A percentile compares a stretch with the other conserved stretches of the same genome.
These are phyloP conservation scores for Masnerella sp. DNA, from an alignment of 2,888 invertebrate genomes.

Conservation along the genomic window DNA sequence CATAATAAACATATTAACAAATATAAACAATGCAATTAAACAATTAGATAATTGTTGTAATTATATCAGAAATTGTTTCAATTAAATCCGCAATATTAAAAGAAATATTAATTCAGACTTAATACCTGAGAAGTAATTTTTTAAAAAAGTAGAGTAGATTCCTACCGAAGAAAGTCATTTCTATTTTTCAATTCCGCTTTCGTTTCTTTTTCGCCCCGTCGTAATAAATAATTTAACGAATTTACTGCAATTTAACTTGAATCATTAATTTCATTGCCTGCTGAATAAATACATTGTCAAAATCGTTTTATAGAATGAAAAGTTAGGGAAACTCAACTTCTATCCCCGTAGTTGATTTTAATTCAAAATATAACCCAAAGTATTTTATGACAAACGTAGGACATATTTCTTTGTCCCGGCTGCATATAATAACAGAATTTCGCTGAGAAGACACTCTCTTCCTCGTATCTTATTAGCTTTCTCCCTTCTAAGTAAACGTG, in stretches of 20 bases:
- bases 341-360: too few relatives aligned
- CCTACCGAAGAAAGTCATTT: slow-evolving; percentile 9
- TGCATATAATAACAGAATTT: slow-evolving; percentile 16
- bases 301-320: not conserved
- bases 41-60: too few relatives aligned
- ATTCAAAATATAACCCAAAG: too few relatives aligned
- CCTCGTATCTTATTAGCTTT: slow-evolving; percentile 22
- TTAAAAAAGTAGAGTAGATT: slow-evolving; percentile 9
- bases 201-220: not conserved
- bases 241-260: not conserved
- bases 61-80: not conserved
- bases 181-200: slow-evolving; percentile 26
- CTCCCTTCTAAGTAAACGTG: slow-evolving; percentile 20
- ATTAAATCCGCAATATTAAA: slow-evolving; percentile 7
- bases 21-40: too few relatives aligned
- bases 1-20: too few relatives aligned
- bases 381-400: too few relatives aligned
- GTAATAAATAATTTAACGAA: slow-evolving; percentile 28
- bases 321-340: too few relatives aligned
- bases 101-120: slow-evolving; percentile 13
- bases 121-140: slow-evolving; percentile 25
- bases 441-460: slow-evolving; percentile 16
- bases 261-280: not conserved
- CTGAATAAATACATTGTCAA: not conserved
- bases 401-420: not conserved